Percentiles rank a stretch among this genome's conserved stretches.
Evolutionary conservation across 1,140 invertebrate genomes (phyloP).

Genomic region (Seison nebaliae): DNA sequence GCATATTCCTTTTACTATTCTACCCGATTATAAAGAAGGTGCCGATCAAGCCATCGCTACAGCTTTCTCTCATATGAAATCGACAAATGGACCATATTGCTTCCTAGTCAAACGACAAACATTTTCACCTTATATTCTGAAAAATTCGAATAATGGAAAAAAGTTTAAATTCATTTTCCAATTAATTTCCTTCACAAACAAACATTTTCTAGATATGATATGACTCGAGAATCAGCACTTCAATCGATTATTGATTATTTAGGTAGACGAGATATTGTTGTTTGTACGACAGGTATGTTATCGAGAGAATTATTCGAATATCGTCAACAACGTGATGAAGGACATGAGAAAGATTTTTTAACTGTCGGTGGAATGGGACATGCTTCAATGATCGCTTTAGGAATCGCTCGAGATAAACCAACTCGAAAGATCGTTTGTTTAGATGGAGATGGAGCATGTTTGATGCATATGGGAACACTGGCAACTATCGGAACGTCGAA

Average conservation of each 20-base stretch:
- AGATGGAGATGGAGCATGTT: constrained; percentile 29
- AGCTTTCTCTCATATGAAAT: constrained; percentile 27
- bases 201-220: constrained; percentile 15
- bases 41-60: constrained; percentile 24
- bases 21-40: constrained; percentile 28
- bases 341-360: constrained; percentile 30
- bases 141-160: constrained; percentile 1
- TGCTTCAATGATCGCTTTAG: constrained; percentile 28
- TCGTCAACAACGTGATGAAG: constrained; percentile 21
- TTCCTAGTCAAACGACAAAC: constrained; percentile 29
- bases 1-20: constrained; percentile 27
- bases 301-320: constrained; percentile 22
- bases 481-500: constrained; percentile 24
- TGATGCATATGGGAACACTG: constrained; percentile 31
- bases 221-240: constrained; percentile 23
- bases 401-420: constrained; percentile 26
- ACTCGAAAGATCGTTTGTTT: constrained; percentile 24
- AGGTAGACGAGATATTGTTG: constrained; percentile 22
- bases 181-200: background rate
- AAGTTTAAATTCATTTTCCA: background rate
- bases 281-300: constrained; percentile 31
- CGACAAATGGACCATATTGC: constrained; percentile 24
- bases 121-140: constrained; percentile 25
- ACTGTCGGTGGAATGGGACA: constrained; percentile 33
- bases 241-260: constrained; percentile 19